A percentile compares a stretch with the other conserved stretches of the same genome.
These are phyloP conservation scores for Ictalurus furcatus DNA, from an alignment of 2,113 vertebrate species.

Conservation along the genomic window DNA sequence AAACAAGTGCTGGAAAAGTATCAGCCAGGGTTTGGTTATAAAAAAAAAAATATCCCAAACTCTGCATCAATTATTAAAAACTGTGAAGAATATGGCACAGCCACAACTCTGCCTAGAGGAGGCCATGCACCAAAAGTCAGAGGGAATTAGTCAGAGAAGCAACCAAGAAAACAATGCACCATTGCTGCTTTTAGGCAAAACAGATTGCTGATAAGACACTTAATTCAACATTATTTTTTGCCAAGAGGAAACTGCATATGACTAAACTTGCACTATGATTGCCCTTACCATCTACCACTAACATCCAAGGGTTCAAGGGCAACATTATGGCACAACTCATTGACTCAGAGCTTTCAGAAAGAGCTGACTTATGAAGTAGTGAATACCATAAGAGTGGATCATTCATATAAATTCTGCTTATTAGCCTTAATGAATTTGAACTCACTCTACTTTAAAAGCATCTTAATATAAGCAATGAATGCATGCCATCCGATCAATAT, in stretches of 20 bases:
- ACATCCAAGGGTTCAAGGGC: neutral
- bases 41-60: neutral
- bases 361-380: neutral
- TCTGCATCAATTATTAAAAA: neutral
- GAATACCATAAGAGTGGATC: neutral
- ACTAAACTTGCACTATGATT: neutral
- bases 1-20: neutral
- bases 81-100: neutral
- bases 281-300: neutral
- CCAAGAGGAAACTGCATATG: neutral
- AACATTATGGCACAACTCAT: neutral
- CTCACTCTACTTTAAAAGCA: neutral
- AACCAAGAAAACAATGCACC: neutral
- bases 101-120: neutral
- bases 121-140: neutral
- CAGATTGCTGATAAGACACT: neutral
- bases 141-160: neutral
- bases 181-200: conserved; percentile 1
- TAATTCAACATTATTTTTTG: neutral
- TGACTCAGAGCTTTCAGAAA: neutral
- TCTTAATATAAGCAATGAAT: neutral
- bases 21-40: neutral
- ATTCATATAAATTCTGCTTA: neutral
- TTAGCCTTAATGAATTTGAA: neutral
- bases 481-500: neutral